These are phyloP conservation scores for Oreochromis aureus DNA, from an alignment of 2,113 vertebrate genomes.

Conservation along the genomic window DNA sequence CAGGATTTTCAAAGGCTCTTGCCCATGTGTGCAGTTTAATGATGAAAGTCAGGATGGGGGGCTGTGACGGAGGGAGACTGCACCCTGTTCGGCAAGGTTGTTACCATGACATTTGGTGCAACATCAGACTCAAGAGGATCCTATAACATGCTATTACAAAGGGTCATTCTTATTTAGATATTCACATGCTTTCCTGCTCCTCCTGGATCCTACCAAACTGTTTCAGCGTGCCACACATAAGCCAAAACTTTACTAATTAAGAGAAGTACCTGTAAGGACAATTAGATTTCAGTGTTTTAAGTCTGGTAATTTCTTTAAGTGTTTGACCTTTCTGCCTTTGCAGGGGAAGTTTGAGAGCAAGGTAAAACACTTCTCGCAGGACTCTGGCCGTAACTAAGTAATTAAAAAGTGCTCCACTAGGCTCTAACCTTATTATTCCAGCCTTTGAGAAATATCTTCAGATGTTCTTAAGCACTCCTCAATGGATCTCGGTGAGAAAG, in stretches of 20 bases:
- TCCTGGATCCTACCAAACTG: background rate
- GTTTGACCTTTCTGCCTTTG: slow-evolving; percentile 48
- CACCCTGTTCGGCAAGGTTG: slow-evolving; percentile 32
- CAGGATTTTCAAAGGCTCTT: slow-evolving; percentile 40
- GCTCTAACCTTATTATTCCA: slow-evolving; percentile 42
- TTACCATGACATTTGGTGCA: slow-evolving; percentile 41
- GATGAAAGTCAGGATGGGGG: slow-evolving; percentile 50
- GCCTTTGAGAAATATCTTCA: slow-evolving; percentile 30
- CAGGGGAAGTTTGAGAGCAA: slow-evolving; percentile 3
- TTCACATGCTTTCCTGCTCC: background rate
- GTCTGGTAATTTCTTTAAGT: slow-evolving; percentile 19
- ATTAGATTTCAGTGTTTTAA: slow-evolving; percentile 24
- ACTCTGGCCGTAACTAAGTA: slow-evolving; percentile 43
- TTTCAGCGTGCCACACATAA: background rate
- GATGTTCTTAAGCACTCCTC: slow-evolving; percentile 30
- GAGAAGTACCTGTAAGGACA: slow-evolving; percentile 25
- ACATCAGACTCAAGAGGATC: slow-evolving; percentile 1
- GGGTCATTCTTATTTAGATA: background rate
- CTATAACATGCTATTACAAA: background rate
- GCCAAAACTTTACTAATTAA: slow-evolving; percentile 26
- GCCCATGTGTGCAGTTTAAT: slow-evolving; percentile 48
- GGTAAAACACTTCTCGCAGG: slow-evolving; percentile 6
- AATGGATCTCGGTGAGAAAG: background rate
- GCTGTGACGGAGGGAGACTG: slow-evolving; percentile 15
- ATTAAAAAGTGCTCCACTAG: slow-evolving; percentile 54